Conservation (phyloP, 2,797 vertebrate species). For the Hemibagrus guttatus region DNA sequence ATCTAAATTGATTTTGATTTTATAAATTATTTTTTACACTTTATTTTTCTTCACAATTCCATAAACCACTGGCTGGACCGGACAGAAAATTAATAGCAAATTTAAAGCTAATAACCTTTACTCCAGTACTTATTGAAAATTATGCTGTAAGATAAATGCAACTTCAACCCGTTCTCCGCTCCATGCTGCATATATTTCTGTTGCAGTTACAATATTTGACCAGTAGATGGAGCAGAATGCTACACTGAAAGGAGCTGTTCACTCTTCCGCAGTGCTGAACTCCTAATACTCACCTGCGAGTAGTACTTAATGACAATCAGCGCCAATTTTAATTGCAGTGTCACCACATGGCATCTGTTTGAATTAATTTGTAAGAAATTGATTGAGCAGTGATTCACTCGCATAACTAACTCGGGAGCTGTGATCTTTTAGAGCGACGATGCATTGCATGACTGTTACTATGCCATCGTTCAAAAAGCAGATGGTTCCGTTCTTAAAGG, state of each 20-base stretch:
- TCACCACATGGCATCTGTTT: neutral
- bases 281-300: neutral
- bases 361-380: neutral
- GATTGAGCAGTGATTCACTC: neutral
- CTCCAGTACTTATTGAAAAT: neutral
- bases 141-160: neutral
- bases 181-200: neutral
- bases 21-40: neutral
- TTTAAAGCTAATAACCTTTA: neutral
- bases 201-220: slow-evolving; percentile 41
- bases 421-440: neutral
- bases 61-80: neutral
- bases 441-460: neutral
- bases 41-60: neutral
- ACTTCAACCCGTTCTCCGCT: neutral
- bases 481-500: neutral
- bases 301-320: neutral
- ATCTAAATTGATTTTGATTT: neutral
- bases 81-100: neutral
- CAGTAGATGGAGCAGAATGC: slow-evolving; percentile 71
- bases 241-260: slow-evolving; percentile 51
- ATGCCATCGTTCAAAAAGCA: neutral
- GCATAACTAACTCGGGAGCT: neutral
- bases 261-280: slow-evolving; percentile 43
- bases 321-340: neutral